Evolutionary conservation across 35 echinoderm and acorn worm genomes (phyloP), one percentile per base, ranked within the genome.

Genomic region (Diadema setosum): DNA sequence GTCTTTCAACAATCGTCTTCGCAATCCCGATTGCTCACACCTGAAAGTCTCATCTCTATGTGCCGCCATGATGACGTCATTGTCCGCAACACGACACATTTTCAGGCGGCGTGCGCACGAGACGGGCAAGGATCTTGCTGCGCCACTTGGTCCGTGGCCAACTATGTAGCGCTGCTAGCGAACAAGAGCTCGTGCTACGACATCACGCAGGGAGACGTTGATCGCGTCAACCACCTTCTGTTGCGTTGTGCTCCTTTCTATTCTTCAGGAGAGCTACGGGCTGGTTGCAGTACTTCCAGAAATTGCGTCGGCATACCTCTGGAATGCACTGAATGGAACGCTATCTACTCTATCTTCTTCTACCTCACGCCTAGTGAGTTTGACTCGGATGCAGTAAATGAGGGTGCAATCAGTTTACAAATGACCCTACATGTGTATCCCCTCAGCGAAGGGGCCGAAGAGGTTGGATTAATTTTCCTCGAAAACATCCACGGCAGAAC

Each of bases 111-210:
- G 2, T 78, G 73, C 24, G 25, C 8, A 21, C 39, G 11, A 78
- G 37, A 75, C 43, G 24, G 31, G 15, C 48, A 5, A 5, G 29
- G 40, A 4, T 26, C 11, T 0, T 93, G 90, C 41, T 86, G 83
- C 39, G 80, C 65, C n/a, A 93, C 81, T 21, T 93, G 87, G 91
- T 97, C 95, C 65, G 39, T 97, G 32, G 95, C 82, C 18, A 84
- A 90, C 52, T 93, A 86, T 65, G 52, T 93, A 16, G 91, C 95
- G 0, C 17, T 59, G 46, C 30, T 97, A 14, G 83, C 59, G 61
- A 93, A 93, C 80, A 97, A 80, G 81, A 37, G 15, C 15, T 83
- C 90, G 5, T 97, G 95, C 76, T 36, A 75, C 6, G 91, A 93
- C 48, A 80, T 97, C 17, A 39, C 36, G 7, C 43, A 75, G 21